Evolutionary conservation across 2,888 invertebrate species (phyloP).

Genomic region (Troides helena): DNA sequence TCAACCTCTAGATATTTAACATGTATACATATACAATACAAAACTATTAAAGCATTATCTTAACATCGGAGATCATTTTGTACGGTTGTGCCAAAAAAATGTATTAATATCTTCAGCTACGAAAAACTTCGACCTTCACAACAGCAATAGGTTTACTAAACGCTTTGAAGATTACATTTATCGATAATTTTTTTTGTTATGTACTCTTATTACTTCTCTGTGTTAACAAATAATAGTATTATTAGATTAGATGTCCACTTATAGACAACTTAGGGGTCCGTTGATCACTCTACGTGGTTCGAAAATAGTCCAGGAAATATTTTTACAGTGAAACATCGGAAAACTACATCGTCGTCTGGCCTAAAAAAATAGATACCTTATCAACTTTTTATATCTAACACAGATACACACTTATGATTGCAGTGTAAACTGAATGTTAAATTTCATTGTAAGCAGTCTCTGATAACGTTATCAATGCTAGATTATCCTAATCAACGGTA

Average conservation of each 20-base stretch:
- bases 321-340: not conserved
- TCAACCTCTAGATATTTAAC: too few relatives aligned
- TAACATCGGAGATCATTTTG: not conserved
- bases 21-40: too few relatives aligned
- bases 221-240: not conserved
- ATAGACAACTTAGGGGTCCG: not conserved
- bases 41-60: not conserved
- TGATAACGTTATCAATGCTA: conserved; percentile 4
- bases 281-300: not conserved
- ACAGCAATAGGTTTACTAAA: not conserved
- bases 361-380: not conserved
- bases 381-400: not conserved
- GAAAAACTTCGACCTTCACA: not conserved
- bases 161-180: not conserved
- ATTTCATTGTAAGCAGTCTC: not conserved
- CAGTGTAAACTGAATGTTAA: not conserved
- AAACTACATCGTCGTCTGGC: not conserved
- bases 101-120: not conserved
- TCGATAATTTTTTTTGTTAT: not conserved
- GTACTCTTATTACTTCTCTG: not conserved
- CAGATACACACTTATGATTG: not conserved
- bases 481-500: conserved; percentile 1
- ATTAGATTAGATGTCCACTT: not conserved
- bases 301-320: not conserved
- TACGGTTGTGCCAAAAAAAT: not conserved